Conservation (phyloP, 2,113 vertebrate species). For the Syngnathus floridae region DNA sequence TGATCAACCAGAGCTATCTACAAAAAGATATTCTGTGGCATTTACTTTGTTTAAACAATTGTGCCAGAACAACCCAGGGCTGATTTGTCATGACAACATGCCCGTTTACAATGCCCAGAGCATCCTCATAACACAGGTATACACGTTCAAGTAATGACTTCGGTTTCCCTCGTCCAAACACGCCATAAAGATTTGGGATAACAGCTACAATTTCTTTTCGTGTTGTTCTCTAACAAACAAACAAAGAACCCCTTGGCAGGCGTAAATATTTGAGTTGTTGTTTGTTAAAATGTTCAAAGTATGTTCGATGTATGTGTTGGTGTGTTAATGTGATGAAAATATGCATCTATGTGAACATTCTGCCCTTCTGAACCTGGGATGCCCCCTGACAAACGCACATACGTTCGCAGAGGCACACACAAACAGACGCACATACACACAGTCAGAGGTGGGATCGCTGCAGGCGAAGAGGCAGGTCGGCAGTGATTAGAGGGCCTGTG, state of each 20-base stretch:
- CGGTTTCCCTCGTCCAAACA: not conserved
- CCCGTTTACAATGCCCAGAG: too few relatives aligned
- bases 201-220: not conserved
- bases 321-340: constrained; percentile 60
- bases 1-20: too few relatives aligned
- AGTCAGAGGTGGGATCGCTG: constrained; percentile 70
- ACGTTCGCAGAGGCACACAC: constrained; percentile 32
- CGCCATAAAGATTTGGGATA: not conserved
- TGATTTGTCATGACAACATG: too few relatives aligned
- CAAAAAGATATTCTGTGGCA: too few relatives aligned
- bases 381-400: constrained; percentile 55
- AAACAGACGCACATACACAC: constrained; percentile 36
- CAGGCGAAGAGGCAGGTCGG: constrained; percentile 70
- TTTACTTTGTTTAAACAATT: too few relatives aligned
- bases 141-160: too few relatives aligned
- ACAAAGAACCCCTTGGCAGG: not conserved
- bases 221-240: not conserved
- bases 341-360: constrained; percentile 67
- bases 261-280: not conserved
- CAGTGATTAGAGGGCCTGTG: constrained; percentile 74
- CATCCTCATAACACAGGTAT: too few relatives aligned
- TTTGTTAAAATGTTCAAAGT: constrained; percentile 13
- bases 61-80: too few relatives aligned
- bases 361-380: constrained; percentile 73
- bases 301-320: constrained; percentile 17